Conservation (phyloP, 2,113 vertebrate genomes). For the Strix aluco region DNA sequence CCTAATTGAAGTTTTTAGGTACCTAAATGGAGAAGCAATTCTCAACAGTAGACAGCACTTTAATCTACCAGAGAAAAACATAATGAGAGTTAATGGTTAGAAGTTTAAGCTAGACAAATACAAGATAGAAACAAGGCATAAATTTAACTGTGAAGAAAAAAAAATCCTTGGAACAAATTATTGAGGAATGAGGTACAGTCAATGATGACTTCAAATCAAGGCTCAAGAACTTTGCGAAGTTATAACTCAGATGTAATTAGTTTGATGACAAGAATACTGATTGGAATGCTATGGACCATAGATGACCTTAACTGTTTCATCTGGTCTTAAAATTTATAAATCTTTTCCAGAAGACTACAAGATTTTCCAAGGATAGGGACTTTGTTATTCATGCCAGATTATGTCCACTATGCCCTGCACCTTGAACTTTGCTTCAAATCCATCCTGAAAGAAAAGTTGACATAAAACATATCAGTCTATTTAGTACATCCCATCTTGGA, state of each 20-base stretch:
- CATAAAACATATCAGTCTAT: neutral
- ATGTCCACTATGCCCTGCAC: neutral
- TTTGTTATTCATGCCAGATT: neutral
- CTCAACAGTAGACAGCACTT: neutral
- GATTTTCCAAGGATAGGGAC: neutral
- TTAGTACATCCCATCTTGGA: neutral
- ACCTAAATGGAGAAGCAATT: neutral
- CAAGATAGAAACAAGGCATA: neutral
- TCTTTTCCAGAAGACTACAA: neutral
- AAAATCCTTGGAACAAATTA: neutral
- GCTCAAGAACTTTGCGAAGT: neutral
- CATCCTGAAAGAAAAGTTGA: neutral
- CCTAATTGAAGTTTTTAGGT: neutral
- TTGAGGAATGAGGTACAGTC: neutral
- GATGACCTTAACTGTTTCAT: neutral
- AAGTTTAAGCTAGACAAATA: conserved; percentile 11
- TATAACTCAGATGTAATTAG: neutral
- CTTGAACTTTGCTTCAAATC: neutral
- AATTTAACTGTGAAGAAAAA: neutral
- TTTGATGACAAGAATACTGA: neutral
- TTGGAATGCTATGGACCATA: neutral
- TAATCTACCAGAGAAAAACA: neutral
- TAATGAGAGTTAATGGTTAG: neutral
- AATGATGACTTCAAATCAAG: neutral
- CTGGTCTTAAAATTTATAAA: neutral